Evolutionary conservation across 1,140 invertebrate genomes (phyloP), one percentile per base, ranked within the genome.

Genomic region (Tigriopus japonicus): DNA sequence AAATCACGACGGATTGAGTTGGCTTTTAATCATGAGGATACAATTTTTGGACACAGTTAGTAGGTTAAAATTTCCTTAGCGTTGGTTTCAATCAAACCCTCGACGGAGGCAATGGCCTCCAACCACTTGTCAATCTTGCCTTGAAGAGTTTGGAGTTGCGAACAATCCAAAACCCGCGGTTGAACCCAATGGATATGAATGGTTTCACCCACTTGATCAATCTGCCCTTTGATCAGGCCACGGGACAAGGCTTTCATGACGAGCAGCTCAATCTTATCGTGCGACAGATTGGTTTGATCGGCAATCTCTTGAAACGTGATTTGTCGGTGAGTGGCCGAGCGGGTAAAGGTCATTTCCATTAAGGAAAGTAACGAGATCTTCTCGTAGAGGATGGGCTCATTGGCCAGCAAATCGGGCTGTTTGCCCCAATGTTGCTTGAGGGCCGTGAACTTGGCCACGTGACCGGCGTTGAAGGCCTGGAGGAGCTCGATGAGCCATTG

Each of bases 181-280:
- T 94, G 90, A 17, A 95, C 85, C 88, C 87, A 92, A 19, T 81
- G 85, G 76, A 91, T 83, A 69, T 85, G 81, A 6, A 90, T 84
- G 61, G 77, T 83, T 59, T 76, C 72, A 15, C 81, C 79, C 2
- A 97, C 90, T 74, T 98, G 89, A 76, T 98, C 93, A 66, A 98
- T 98, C 52, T 83, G 84, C 14, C 95, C 95, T 63, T 84, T 81
- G 2, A 99, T 87, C 0, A 99, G 77, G 51, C 86, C 87, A 65
- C 96, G 81, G n/a, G 91, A 87, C 24, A 98, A 71, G 0, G 95
- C 95, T 73, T 96, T 95, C 95, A 98, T 99, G 1, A 98, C 87
- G 12, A 98, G 75, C 62, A 95, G 74, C 71, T 98, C 95, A 19
- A 98, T 90, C 73, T 95, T 83, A 52, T 82, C 62, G 17, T 60